Base-by-base conservation (phyloP, 2,797 vertebrate genomes). In the Pygocentrus nattereri region DNA sequence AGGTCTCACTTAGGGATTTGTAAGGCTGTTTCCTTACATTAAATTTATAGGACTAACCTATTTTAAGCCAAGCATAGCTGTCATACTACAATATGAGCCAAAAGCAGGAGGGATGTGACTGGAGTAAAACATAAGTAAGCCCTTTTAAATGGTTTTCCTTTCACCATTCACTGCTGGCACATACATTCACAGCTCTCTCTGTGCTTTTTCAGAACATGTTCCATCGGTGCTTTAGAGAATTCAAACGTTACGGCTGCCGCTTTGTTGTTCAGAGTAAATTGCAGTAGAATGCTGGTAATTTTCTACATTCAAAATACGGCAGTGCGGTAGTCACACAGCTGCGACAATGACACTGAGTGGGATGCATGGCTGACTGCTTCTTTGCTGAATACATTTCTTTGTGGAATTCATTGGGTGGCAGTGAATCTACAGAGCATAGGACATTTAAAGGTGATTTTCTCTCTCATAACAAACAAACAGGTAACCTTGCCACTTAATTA, bases 201-300 rank as follows among this genome's bases (percentile, higher is more conserved):
- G 25, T 30, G 25, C 27, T 54, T 52, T 72, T n/a, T 58, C 21
- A 5, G 52, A 58, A 21, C 18, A n/a, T 19, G 19, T 79, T 74
- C 19, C 41, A 19, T 70, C 50, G 38, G 27, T 0, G 15, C 21
- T 58, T 52, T 7, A 54, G 50, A 56, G 38, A 73, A 73, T 73
- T 56, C 71, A 38, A n/a, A 19, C 15, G 7, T 54, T 73, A 23
- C 30, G 50, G 71, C 50, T 73, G 71, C 21, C 30, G 38, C 49
- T 54, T 52, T 56, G 49, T 52, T n/a, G 70, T 72, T 72, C 47
- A 19, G 47, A 54, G 47, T 30, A 72, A 72, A 72, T 72, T 72
- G 70, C 47, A 19, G 70, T 31, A 52, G 49, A 54, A 56, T 56
- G 30, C 50, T 56, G 70, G 70, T 56, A 31, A 73, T 73, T 73